Conservation (phyloP, 2,797 vertebrate species). For the Schizothorax lantsangensis region DNA sequence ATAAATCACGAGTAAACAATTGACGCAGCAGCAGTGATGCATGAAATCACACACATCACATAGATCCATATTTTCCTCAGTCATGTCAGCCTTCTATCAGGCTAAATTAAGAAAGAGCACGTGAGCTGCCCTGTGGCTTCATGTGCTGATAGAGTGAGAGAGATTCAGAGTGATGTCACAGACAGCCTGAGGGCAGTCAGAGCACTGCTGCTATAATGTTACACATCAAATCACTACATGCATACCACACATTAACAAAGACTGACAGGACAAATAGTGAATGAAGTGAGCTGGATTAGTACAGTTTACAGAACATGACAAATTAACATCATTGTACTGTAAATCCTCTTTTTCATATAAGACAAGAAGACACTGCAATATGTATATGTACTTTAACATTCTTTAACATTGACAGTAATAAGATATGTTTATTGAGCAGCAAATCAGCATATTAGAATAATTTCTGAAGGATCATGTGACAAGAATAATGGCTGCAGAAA, state of each 20-base stretch:
- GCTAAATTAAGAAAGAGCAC: slow-evolving; percentile 43
- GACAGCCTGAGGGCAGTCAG: slow-evolving; percentile 20
- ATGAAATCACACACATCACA: slow-evolving; percentile 35
- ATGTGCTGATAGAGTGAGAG: background rate
- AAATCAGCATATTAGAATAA: slow-evolving; percentile 6
- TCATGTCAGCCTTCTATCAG: slow-evolving; percentile 26
- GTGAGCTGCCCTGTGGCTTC: slow-evolving; percentile 19
- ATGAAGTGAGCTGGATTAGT: background rate
- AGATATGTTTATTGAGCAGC: background rate
- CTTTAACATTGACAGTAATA: background rate
- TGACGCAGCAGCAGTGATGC: slow-evolving; percentile 34
- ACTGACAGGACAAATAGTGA: background rate
- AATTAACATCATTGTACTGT: background rate
- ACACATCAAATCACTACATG: background rate
- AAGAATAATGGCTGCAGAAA: too few relatives aligned
- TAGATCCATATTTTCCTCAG: background rate
- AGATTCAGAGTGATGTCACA: slow-evolving; percentile 14
- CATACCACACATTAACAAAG: slow-evolving; percentile 2
- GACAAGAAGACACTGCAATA: background rate
- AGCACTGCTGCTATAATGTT: slow-evolving; percentile 18
- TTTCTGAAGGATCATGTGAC: background rate
- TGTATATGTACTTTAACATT: background rate
- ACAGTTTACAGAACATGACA: background rate
- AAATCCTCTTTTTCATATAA: background rate
- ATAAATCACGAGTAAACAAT: background rate